Conservation (phyloP, 2,113 vertebrate species). For the Strigops habroptila region DNA sequence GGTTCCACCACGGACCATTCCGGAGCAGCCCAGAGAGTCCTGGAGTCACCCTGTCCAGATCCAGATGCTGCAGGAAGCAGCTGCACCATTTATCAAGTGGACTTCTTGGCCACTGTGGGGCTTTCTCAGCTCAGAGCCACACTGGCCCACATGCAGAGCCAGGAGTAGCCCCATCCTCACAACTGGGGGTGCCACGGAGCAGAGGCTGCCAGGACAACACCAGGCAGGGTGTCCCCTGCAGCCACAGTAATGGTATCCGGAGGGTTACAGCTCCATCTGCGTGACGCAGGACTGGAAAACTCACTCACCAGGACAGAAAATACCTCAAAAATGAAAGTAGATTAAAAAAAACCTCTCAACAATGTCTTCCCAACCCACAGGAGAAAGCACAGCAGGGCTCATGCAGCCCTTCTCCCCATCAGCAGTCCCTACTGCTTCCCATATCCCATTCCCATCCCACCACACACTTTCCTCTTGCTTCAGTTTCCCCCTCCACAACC, state of each 20-base stretch:
- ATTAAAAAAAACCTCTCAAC: too few species aligned
- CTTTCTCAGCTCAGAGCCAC: fast-evolving
- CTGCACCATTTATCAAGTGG: neutral
- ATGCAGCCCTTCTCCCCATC: neutral
- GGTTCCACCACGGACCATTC: neutral
- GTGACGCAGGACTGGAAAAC: neutral
- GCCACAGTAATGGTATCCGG: fast-evolving
- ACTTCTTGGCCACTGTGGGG: neutral
- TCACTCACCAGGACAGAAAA: neutral
- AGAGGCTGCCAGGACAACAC: neutral
- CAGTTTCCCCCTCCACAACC: neutral
- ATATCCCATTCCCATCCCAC: neutral
- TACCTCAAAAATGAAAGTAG: neutral
- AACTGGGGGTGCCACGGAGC: fast-evolving
- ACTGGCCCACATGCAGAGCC: fast-evolving
- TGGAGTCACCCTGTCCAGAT: fast-evolving
- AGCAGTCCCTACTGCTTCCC: neutral
- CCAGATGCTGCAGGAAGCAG: neutral
- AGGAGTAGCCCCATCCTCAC: neutral
- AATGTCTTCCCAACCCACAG: neutral
- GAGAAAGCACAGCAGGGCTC: neutral
- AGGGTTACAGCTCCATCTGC: neutral
- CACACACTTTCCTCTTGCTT: neutral
- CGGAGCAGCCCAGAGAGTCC: neutral
- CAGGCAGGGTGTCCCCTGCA: too few species aligned